Conservation (phyloP, 92 coral and sea anemone species). For the Desmophyllum pertusum region DNA sequence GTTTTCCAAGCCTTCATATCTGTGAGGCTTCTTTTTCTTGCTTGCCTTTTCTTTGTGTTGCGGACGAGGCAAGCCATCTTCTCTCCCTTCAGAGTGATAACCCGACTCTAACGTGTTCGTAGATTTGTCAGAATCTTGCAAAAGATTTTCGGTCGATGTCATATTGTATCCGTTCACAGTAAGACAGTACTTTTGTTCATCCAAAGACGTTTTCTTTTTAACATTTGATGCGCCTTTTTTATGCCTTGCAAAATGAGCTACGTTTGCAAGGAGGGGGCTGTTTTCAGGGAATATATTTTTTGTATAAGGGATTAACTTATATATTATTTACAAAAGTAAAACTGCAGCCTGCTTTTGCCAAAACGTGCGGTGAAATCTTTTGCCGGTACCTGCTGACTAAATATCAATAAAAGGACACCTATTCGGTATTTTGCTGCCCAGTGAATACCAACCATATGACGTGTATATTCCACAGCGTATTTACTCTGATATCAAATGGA, state of each 20-base stretch:
- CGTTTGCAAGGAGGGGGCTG: not conserved
- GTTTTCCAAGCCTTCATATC: constrained; percentile 50
- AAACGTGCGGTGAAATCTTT: constrained; percentile 1
- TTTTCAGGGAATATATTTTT: not conserved
- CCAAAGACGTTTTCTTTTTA: not conserved
- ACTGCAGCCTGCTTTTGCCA: not conserved
- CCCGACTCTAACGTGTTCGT: constrained; percentile 24
- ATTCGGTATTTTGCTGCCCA: not conserved
- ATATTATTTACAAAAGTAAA: constrained; percentile 18
- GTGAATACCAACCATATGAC: not conserved
- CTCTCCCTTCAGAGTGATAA: constrained; percentile 27
- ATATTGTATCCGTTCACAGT: not conserved
- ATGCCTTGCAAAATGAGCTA: not conserved
- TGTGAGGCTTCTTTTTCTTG: constrained; percentile 17
- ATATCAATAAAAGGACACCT: not conserved
- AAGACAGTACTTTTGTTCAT: not conserved
- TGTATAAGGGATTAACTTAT: not conserved
- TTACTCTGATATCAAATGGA: not conserved
- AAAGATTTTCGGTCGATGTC: constrained; percentile 59
- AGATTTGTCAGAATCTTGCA: constrained; percentile 15
- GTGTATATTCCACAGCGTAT: not conserved
- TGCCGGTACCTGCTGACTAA: constrained; percentile 37
- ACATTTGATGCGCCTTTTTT: not conserved
- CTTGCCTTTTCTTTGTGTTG: constrained; percentile 7
- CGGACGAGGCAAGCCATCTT: not conserved